Evolutionary conservation across 2,888 invertebrate genomes (phyloP).

Genomic region (Epicampocera succincta): DNA sequence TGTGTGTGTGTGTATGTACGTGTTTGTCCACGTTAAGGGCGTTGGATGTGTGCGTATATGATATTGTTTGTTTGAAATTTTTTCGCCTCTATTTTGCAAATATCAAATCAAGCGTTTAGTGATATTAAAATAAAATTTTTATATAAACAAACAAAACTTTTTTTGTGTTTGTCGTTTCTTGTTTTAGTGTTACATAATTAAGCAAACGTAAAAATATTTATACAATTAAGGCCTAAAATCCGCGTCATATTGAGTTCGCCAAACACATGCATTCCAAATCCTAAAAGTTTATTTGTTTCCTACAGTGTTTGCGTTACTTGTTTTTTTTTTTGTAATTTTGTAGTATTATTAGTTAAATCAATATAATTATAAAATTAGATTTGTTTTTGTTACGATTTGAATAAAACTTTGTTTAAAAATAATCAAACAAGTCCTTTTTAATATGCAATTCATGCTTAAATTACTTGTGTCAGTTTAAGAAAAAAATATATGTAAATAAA

Average conservation of each 20-base stretch:
- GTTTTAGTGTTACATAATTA: conserved; percentile 68
- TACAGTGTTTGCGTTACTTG: background rate
- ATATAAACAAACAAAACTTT: background rate
- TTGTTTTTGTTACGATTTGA: background rate
- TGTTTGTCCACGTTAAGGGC: background rate
- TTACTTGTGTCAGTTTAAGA: too few relatives aligned
- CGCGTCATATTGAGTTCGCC: conserved; percentile 53
- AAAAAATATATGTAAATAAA: too few relatives aligned
- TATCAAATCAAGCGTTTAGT: conserved; percentile 57
- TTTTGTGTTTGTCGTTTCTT: conserved; percentile 8
- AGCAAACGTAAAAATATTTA: conserved; percentile 70
- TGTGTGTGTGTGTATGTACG: background rate
- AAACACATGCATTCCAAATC: conserved; percentile 1
- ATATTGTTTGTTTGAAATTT: too few relatives aligned
- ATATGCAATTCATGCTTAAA: too few relatives aligned
- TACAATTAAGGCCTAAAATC: conserved; percentile 71
- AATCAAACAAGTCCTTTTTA: too few relatives aligned
- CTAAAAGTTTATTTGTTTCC: background rate
- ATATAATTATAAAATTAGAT: conserved; percentile 46
- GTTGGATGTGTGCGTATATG: background rate
- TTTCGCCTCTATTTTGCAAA: conserved; percentile 5
- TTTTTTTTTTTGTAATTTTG: conserved; percentile 10
- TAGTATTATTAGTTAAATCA: conserved; percentile 60
- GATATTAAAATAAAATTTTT: conserved; percentile 61
- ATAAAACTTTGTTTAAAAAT: background rate